Conservation (phyloP, 2,797 vertebrate species). For the Psittacula echo region DNA sequence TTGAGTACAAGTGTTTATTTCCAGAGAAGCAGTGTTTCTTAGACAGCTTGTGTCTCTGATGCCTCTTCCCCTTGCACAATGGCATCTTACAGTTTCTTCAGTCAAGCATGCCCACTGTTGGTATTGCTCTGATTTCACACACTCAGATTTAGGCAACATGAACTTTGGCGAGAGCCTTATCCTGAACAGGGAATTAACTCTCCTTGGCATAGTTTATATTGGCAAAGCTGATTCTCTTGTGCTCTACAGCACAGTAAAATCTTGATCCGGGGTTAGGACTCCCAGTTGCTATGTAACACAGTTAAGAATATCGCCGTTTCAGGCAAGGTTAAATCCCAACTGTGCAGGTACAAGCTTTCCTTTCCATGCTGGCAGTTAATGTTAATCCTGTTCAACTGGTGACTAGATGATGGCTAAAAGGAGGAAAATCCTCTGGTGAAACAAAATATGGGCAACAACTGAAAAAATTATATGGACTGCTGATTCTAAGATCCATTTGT, state of each 20-base stretch:
- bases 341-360: neutral
- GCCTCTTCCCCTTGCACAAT: rapidly evolving
- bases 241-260: neutral
- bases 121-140: neutral
- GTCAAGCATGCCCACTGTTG: rapidly evolving
- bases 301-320: neutral
- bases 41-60: rapidly evolving
- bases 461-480: neutral
- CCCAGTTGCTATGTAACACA: neutral
- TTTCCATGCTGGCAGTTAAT: neutral
- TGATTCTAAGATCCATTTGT: neutral
- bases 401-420: neutral
- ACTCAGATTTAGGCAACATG: rapidly evolving
- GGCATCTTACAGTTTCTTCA: neutral
- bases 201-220: neutral
- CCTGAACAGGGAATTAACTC: neutral
- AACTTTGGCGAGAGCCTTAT: neutral
- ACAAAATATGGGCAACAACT: neutral
- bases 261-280: neutral
- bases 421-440: neutral
- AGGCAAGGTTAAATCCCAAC: neutral
- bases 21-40: neutral
- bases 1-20: neutral
- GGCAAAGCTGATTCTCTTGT: neutral
- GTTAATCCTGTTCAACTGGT: neutral